Evolutionary conservation across 1,140 invertebrate species (phyloP).

Genomic region (Bursaphelenchus mucronatus): DNA sequence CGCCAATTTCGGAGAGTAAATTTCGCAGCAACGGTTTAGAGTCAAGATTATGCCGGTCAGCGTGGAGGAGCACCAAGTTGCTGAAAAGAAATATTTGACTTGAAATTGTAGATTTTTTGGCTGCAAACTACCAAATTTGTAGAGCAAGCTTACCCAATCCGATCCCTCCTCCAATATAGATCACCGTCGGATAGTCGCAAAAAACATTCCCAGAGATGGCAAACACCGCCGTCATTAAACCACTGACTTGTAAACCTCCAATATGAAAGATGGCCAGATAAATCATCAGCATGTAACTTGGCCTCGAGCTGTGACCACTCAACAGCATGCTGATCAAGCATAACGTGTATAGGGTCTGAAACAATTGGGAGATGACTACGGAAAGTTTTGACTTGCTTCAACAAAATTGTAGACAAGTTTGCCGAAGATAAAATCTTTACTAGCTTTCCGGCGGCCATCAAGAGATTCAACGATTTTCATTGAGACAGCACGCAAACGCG

Average conservation of each 20-base stretch:
- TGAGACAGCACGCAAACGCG: no score
- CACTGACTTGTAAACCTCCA: conserved; percentile 23
- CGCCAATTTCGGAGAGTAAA: conserved; percentile 15
- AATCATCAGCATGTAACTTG: conserved; percentile 32
- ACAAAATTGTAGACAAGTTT: no score
- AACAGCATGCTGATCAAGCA: conserved; percentile 22
- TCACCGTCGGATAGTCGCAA: conserved; percentile 25
- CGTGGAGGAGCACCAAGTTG: conserved; percentile 2
- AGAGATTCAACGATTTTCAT: no score
- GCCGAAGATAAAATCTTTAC: no score
- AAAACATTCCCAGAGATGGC: conserved; percentile 29
- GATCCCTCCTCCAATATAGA: conserved; percentile 23
- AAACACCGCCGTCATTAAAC: conserved; percentile 26
- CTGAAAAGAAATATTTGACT: background rate
- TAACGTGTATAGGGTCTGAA: conserved; percentile 33
- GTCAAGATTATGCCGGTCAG: conserved; percentile 16
- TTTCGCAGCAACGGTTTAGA: conserved; percentile 31
- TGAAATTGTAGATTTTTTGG: conserved; percentile 23
- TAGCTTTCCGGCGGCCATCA: no score
- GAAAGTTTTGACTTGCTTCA: no score
- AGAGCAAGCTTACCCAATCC: conserved; percentile 20
- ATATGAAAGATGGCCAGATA: conserved; percentile 20
- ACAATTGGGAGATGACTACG: background rate
- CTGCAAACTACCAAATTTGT: conserved; percentile 10
- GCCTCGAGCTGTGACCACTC: conserved; percentile 7